phyloP scores from a whole-genome alignment of 2,888 invertebrate species.

The Chymomyza fuscimana region DNA sequence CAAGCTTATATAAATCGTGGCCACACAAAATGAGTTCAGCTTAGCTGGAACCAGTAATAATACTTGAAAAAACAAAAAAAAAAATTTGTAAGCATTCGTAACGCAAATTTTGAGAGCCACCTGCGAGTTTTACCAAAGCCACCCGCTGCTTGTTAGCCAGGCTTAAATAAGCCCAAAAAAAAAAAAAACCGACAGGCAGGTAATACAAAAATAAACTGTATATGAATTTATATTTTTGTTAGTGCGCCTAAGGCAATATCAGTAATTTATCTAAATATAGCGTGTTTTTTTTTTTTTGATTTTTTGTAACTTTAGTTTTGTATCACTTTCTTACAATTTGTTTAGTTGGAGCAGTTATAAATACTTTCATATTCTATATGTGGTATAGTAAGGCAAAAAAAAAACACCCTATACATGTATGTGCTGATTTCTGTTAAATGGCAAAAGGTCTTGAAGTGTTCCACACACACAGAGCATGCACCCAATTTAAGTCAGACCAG shows the following conservation, averaged over 20 bases:
- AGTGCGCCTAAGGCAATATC: slow-evolving; percentile 50
- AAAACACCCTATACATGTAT: no score
- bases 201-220: slow-evolving; percentile 27
- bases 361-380: no score
- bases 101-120: slow-evolving; percentile 50
- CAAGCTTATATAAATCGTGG: slow-evolving; percentile 39
- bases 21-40: slow-evolving; percentile 1
- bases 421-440: slow-evolving; percentile 36
- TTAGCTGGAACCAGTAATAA: slow-evolving; percentile 7
- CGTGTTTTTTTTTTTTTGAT: no score
- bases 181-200: slow-evolving; percentile 11
- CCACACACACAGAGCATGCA: slow-evolving; percentile 47
- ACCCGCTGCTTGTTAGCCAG: slow-evolving; percentile 53
- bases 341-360: no score
- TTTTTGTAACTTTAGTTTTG: no score
- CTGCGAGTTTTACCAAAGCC: slow-evolving; percentile 48
- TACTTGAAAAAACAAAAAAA: neutral
- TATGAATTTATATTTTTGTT: slow-evolving; percentile 63
- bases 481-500: slow-evolving; percentile 24
- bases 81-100: neutral
- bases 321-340: no score
- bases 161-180: slow-evolving; percentile 27
- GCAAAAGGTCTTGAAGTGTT: slow-evolving; percentile 59
- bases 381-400: no score
- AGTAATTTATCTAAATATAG: slow-evolving; percentile 21